phyloP scores from a whole-genome alignment of 2,113 vertebrate species.

The Rhegmatorhina hoffmannsi region DNA sequence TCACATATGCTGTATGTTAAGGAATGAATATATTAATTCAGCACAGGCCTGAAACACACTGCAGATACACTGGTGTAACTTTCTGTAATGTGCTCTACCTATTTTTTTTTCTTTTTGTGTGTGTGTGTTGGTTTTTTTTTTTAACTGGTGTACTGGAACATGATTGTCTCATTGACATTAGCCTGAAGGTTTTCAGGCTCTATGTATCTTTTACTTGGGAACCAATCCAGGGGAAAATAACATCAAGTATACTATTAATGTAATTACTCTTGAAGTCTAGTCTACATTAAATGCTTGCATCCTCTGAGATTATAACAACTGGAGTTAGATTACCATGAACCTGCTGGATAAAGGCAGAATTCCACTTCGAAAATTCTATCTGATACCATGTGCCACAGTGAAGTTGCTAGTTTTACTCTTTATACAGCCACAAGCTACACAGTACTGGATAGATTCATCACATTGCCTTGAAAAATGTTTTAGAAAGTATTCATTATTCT shows the following conservation, averaged over 20 bases:
- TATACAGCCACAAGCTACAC: neutral
- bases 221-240: neutral
- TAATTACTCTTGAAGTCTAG: neutral
- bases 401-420: neutral
- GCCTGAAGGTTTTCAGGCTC: neutral
- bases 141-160: fast-evolving
- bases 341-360: neutral
- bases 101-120: neutral
- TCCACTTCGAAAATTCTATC: neutral
- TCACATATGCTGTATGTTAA: neutral
- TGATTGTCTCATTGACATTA: neutral
- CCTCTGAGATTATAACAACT: neutral
- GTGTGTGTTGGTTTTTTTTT: neutral
- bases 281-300: neutral
- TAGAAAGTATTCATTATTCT: neutral
- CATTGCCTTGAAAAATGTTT: neutral
- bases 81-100: neutral
- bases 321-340: neutral
- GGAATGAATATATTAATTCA: neutral
- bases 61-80: neutral
- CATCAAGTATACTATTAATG: neutral
- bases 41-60: neutral
- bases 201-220: neutral
- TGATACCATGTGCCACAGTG: neutral
- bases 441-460: neutral